Evolutionary conservation across 2,113 vertebrate species (phyloP).

Genomic region (Gobius niger): DNA sequence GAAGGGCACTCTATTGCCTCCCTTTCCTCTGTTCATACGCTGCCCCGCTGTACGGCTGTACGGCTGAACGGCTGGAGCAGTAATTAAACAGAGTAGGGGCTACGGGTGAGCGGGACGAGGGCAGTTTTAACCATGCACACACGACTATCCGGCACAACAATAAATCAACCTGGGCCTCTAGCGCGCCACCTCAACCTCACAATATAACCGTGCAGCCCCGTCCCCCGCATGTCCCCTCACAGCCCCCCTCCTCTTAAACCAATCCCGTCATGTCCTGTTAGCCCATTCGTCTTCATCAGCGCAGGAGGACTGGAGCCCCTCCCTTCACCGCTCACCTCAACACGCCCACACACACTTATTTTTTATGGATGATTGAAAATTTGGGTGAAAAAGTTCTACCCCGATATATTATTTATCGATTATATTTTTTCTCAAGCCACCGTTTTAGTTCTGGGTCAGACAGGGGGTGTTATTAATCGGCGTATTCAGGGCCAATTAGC

Average conservation of each 20-base stretch:
- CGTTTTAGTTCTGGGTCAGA: slow-evolving; percentile 28
- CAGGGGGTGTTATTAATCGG: slow-evolving; percentile 57
- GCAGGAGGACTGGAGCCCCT: slow-evolving; percentile 54
- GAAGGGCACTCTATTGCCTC: no score
- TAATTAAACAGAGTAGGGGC: slow-evolving; percentile 70
- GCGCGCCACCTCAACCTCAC: slow-evolving; percentile 54
- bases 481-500: slow-evolving; percentile 69
- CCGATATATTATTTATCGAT: no score
- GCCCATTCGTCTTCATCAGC: slow-evolving; percentile 77
- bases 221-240: slow-evolving; percentile 23
- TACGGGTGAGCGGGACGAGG: slow-evolving; percentile 59
- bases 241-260: slow-evolving; percentile 56
- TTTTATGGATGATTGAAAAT: slow-evolving; percentile 30
- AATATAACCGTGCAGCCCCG: slow-evolving; percentile 48
- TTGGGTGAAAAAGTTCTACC: no score
- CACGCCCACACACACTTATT: slow-evolving; percentile 42
- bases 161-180: slow-evolving; percentile 70
- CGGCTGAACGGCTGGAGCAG: slow-evolving; percentile 52
- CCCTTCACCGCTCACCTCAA: slow-evolving; percentile 22
- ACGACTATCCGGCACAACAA: slow-evolving; percentile 60
- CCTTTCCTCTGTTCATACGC: slow-evolving; percentile 35
- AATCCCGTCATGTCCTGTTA: slow-evolving; percentile 78
- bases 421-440: slow-evolving; percentile 4
- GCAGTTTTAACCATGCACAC: slow-evolving; percentile 37
- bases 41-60: slow-evolving; percentile 47